phyloP scores from a whole-genome alignment of 2,888 invertebrate genomes.

The Drosophila kambysellisi region DNA sequence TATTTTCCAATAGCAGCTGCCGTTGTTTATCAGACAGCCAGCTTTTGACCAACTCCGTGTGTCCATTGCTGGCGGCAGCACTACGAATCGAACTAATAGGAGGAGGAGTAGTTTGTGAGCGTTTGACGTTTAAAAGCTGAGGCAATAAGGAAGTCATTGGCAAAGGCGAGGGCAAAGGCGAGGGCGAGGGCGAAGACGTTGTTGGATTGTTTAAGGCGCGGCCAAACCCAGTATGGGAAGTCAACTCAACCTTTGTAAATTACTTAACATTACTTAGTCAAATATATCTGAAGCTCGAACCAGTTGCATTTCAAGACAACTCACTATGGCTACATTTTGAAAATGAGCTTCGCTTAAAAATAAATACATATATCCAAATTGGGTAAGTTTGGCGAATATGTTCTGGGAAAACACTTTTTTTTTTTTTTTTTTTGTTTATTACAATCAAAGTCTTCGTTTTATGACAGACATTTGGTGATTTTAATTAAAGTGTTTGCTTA shows the following conservation, averaged over 20 bases:
- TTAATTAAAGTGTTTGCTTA: not conserved
- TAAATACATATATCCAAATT: not conserved
- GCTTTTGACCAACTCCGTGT: not conserved
- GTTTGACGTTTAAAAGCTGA: constrained; percentile 7
- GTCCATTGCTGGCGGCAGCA: not conserved
- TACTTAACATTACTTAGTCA: not conserved
- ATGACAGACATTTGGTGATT: not conserved
- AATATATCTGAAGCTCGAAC: too few species aligned
- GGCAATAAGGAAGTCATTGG: constrained; percentile 4
- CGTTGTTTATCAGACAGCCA: constrained; percentile 32
- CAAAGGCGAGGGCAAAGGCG: constrained; percentile 1
- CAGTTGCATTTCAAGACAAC: too few species aligned
- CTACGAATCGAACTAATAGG: constrained; percentile 21
- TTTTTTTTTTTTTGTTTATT: too few species aligned
- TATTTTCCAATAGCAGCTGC: not conserved
- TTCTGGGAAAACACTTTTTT: not conserved
- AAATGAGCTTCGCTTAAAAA: not conserved
- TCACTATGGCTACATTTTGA: not conserved
- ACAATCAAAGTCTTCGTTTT: not conserved
- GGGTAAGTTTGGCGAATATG: not conserved
- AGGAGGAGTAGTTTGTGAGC: constrained; percentile 22
- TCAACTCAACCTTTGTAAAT: not conserved
- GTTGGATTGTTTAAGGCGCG: constrained; percentile 2
- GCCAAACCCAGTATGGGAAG: not conserved
- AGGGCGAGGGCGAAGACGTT: constrained; percentile 3